Conservation (phyloP, 2,888 invertebrate species). For the Tineola bisselliella region DNA sequence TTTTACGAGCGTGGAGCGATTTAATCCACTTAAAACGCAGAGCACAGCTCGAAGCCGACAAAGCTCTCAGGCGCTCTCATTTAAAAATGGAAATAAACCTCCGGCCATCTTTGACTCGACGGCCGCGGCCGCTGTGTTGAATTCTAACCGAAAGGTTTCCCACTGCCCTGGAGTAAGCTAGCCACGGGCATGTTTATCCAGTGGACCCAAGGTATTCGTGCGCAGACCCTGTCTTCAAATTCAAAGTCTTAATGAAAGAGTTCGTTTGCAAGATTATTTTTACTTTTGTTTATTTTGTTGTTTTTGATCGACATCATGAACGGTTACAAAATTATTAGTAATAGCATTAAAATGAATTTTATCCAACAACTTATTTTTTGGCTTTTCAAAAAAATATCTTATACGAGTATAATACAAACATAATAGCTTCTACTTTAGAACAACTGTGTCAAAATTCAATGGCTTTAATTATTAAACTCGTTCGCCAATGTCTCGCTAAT, state of each 20-base stretch:
- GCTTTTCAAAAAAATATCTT: no score
- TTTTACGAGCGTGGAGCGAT: slow-evolving; percentile 67
- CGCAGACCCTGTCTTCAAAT: slow-evolving; percentile 38
- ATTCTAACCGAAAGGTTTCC: slow-evolving; percentile 19
- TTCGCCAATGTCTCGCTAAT: slow-evolving; percentile 6
- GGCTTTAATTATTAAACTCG: not conserved
- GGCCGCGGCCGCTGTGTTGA: slow-evolving; percentile 50
- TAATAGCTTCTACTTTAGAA: not conserved
- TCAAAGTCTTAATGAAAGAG: slow-evolving; percentile 50
- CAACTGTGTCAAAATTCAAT: not conserved
- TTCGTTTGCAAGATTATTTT: slow-evolving; percentile 45
- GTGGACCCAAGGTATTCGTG: slow-evolving; percentile 34
- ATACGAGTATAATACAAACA: no score
- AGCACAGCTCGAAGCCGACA: slow-evolving; percentile 66
- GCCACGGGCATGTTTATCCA: slow-evolving; percentile 27
- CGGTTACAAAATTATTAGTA: slow-evolving; percentile 7
- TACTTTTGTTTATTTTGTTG: slow-evolving; percentile 40
- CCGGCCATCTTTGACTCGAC: slow-evolving; percentile 63
- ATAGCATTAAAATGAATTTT: slow-evolving; percentile 3
- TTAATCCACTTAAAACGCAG: slow-evolving; percentile 70
- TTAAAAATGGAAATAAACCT: slow-evolving; percentile 69
- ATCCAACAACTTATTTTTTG: no score
- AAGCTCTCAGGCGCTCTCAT: slow-evolving; percentile 68
- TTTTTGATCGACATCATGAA: slow-evolving; percentile 19
- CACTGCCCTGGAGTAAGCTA: not conserved